Percentiles rank a stretch among this genome's conserved stretches.
Conservation (phyloP, 2,888 invertebrate genomes). For the Tenthredo distinguenda region DNA sequence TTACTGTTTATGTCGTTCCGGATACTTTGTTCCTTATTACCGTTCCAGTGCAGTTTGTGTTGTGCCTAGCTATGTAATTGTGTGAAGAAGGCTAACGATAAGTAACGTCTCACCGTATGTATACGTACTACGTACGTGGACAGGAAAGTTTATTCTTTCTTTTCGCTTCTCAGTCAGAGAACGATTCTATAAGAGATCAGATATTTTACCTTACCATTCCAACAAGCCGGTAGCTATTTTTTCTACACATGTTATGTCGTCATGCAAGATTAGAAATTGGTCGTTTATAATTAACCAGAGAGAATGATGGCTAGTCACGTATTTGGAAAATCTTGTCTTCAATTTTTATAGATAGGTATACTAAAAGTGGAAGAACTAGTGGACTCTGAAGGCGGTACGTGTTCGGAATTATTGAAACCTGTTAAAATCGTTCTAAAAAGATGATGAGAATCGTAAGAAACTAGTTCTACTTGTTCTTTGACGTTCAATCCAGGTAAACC, state of each 20-base stretch:
- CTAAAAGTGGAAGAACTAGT: neutral
- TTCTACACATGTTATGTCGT: neutral
- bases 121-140: neutral
- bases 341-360: neutral
- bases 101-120: neutral
- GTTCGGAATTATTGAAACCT: neutral
- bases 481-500: neutral
- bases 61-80: neutral
- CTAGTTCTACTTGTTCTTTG: constrained; percentile 31
- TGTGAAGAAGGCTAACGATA: neutral
- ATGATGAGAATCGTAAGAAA: neutral
- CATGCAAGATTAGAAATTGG: neutral
- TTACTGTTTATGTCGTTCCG: constrained; percentile 49
- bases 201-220: neutral
- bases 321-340: neutral
- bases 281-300: neutral
- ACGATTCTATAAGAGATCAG: neutral
- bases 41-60: constrained; percentile 26
- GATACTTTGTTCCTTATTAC: constrained; percentile 34
- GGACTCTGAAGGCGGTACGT: neutral
- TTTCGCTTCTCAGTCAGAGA: neutral
- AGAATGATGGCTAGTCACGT: neutral
- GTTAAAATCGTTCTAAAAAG: constrained; percentile 18
- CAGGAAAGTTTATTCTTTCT: neutral
- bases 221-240: neutral